phyloP scores from a whole-genome alignment of 2,888 invertebrate species.

The Phalera bucephala region DNA sequence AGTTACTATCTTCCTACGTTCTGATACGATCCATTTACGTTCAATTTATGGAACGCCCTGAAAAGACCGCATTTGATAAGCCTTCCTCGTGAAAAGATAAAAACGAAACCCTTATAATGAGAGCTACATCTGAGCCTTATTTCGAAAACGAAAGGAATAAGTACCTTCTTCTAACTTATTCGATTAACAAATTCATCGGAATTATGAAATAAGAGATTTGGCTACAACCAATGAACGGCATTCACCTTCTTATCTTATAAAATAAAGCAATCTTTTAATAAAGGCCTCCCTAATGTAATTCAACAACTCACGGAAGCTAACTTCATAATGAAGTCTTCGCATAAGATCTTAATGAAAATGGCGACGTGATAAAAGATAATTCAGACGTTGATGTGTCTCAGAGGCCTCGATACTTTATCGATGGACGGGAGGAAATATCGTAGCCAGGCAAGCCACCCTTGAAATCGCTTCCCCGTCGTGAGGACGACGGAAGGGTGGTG shows the following conservation, averaged over 20 bases:
- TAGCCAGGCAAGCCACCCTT: conserved; percentile 65
- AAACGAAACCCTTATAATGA: conserved; percentile 8
- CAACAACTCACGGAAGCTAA: conserved; percentile 33
- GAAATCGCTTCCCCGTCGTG: conserved; percentile 64
- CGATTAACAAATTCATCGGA: too few species aligned
- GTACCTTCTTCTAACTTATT: too few species aligned
- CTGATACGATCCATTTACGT: conserved; percentile 39
- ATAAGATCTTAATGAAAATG: conserved; percentile 49
- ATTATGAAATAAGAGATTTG: too few species aligned
- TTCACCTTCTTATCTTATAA: too few species aligned
- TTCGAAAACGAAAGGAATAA: too few species aligned
- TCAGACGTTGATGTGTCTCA: conserved; percentile 59
- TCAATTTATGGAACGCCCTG: conserved; percentile 21
- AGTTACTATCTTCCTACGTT: conserved; percentile 32
- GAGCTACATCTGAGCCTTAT: conserved; percentile 3
- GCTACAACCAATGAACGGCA: too few species aligned
- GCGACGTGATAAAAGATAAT: conserved; percentile 62
- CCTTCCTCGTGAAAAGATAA: conserved; percentile 10
- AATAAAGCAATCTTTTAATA: conserved; percentile 16
- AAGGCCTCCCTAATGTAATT: conserved; percentile 26
- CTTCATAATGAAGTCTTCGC: conserved; percentile 51
- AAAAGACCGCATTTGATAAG: conserved; percentile 18
- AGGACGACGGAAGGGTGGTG: conserved; percentile 40
- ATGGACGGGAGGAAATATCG: conserved; percentile 54
- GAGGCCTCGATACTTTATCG: conserved; percentile 67